Base-by-base conservation (phyloP, 1,140 invertebrate genomes). In the Papilio glaucus region DNA sequence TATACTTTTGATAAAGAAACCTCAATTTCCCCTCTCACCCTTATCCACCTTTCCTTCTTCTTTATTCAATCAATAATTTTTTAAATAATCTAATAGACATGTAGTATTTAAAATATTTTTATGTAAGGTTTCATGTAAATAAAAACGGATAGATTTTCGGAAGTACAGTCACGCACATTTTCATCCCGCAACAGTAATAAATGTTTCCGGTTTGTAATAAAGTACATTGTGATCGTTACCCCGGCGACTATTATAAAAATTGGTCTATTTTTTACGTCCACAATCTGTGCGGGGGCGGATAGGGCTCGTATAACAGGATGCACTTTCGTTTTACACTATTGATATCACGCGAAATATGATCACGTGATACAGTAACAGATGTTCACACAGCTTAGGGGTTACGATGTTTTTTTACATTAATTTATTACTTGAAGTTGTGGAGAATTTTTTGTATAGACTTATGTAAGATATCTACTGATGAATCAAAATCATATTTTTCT, bases 201-300 rank as follows among this genome's bases (percentile, higher is more conserved):
- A 90, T 85, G 86, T 87, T 90, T 92, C 90, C 90, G 88, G 87
- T 86, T 84, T 73, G 73, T 91, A 91, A 90, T 90, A 91, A 89
- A 92, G 83, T 87, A 81, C 79, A 84, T 83, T 75, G 75, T 74
- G 81, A 81, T 86, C 81, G 81, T 80, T 85, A 85, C 85, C 82
- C 84, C 83, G 68, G 73, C 76, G 80, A 82, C 81, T 89, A 91
- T 91, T 90, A 91, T 90, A 88, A 90, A 91, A 91, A 91, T 90
- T 88, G 84, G 81, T 89, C 77, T 81, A 88, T 91, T 91, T 92
- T 92, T 92, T 91, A 90, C 81, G 65, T 77, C 75, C 78, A 76
- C 85, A 85, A 86, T 86, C 86, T 81, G 80, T 80, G 85, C 80
- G 87, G 72, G 87, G 88, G 90, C 87, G 90, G 90, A 91, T 90